These are phyloP conservation scores for Leucophenga varia DNA, from an alignment of 1,140 invertebrate species.

Conservation along the genomic window DNA sequence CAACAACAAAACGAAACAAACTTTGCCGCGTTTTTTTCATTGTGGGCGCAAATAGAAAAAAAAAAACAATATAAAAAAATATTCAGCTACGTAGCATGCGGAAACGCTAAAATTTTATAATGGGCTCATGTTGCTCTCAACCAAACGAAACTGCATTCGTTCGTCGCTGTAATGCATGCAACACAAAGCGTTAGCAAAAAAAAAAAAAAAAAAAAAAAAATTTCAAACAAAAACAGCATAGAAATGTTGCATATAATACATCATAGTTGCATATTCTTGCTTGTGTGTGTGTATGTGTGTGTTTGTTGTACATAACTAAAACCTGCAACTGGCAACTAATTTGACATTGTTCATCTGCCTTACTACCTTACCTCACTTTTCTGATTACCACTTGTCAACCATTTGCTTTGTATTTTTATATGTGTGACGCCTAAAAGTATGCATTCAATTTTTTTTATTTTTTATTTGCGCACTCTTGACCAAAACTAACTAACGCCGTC, in stretches of 20 bases:
- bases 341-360: constrained; percentile 25
- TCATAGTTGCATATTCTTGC: too few species aligned
- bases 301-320: too few species aligned
- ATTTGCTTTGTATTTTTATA: constrained; percentile 4
- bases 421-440: constrained; percentile 16
- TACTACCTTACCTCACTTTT: neutral
- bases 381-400: constrained; percentile 20
- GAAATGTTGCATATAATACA: too few species aligned
- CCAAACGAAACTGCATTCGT: too few species aligned
- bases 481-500: too few species aligned
- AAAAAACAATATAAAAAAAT: constrained; percentile 19
- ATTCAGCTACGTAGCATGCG: neutral
- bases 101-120: constrained; percentile 35
- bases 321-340: constrained; percentile 36
- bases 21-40: constrained; percentile 11
- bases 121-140: constrained; percentile 6
- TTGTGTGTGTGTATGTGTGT: too few species aligned
- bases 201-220: too few species aligned
- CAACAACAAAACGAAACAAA: constrained; percentile 13
- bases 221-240: too few species aligned
- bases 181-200: too few species aligned
- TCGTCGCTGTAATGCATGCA: too few species aligned
- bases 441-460: constrained; percentile 15
- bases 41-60: constrained; percentile 9
- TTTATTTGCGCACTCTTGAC: too few species aligned